These are phyloP conservation scores for Sparus aurata DNA, from an alignment of 2,797 vertebrate species.

Conservation along the genomic window DNA sequence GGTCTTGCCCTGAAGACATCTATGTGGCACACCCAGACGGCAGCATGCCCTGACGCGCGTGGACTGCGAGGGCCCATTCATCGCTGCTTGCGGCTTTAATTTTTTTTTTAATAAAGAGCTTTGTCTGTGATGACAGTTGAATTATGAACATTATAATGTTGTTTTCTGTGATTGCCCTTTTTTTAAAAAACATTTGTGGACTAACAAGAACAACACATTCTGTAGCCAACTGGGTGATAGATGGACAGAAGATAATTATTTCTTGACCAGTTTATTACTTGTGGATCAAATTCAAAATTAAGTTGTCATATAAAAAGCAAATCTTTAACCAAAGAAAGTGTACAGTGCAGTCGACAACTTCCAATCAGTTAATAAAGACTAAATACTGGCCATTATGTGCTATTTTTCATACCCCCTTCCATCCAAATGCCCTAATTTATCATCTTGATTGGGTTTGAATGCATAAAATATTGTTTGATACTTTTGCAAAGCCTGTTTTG, in stretches of 20 bases:
- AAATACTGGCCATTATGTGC: background rate
- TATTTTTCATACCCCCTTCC: background rate
- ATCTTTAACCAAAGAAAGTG: background rate
- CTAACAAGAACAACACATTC: background rate
- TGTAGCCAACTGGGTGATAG: background rate
- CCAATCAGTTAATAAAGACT: background rate
- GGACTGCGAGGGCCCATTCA: too few species aligned
- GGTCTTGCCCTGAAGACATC: too few species aligned
- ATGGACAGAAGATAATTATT: background rate
- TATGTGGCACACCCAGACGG: too few species aligned
- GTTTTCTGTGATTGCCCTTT: too few species aligned
- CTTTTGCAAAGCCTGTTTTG: constrained; percentile 32
- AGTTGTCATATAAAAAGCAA: too few species aligned
- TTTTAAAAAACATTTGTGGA: too few species aligned
- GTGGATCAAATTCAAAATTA: background rate
- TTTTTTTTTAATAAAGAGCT: too few species aligned
- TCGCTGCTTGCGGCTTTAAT: too few species aligned
- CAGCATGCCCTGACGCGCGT: too few species aligned
- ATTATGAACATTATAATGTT: too few species aligned
- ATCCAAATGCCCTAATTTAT: background rate
- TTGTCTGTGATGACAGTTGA: too few species aligned
- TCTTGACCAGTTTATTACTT: background rate
- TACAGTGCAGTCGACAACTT: background rate
- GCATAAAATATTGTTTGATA: constrained; percentile 17
- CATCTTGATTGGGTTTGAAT: constrained; percentile 6